Conservation (phyloP, 1,140 invertebrate species). For the Wasmannia auropunctata region DNA sequence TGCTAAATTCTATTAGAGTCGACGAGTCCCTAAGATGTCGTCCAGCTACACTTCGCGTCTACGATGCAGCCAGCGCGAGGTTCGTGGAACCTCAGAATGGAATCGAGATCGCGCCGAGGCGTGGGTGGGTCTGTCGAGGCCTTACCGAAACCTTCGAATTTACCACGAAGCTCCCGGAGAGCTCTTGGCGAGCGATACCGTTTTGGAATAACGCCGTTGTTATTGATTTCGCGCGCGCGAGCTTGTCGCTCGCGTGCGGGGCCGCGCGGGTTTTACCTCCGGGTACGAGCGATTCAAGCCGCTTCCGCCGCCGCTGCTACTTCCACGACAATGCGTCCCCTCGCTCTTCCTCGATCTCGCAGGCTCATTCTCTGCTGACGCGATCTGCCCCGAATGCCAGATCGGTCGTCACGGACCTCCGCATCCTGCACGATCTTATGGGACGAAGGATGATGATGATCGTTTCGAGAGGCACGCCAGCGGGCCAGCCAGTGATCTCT, state of each 20-base stretch:
- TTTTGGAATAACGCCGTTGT: neutral
- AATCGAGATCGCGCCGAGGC: neutral
- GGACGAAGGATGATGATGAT: neutral
- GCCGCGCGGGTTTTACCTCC: constrained; percentile 2
- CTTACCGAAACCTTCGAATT: neutral
- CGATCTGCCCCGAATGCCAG: neutral
- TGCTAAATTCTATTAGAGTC: neutral
- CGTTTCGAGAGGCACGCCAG: too few species aligned
- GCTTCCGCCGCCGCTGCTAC: neutral
- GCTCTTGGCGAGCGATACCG: neutral
- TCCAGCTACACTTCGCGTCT: neutral
- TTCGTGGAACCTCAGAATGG: neutral
- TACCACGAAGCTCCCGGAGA: too few species aligned
- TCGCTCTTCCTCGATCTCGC: neutral
- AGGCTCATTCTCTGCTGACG: constrained; percentile 3
- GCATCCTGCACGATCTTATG: neutral
- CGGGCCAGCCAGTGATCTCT: too few species aligned
- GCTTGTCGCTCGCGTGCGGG: neutral
- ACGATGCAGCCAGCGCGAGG: neutral
- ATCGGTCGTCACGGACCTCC: neutral
- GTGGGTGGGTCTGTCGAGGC: too few species aligned
- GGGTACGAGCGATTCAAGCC: neutral
- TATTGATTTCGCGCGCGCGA: constrained; percentile 35
- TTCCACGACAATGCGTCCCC: neutral
- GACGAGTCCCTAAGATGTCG: neutral